A percentile compares a stretch with the other conserved stretches of the same genome.
Conservation (phyloP, 2,888 invertebrate genomes). For the Nudaria mundana region DNA sequence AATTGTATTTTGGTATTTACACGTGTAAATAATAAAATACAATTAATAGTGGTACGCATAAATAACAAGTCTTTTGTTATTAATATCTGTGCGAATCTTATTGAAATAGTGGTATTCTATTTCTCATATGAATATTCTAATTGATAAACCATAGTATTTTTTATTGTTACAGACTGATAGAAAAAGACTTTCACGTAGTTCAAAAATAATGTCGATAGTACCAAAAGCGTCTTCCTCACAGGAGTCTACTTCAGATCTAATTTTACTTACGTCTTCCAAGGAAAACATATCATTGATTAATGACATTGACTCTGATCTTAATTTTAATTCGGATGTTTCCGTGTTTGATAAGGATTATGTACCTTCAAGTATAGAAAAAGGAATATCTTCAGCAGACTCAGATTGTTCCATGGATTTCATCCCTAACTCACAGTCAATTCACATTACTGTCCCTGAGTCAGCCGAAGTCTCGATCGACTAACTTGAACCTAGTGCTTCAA, state of each 20-base stretch:
- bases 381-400: slow-evolving; percentile 1
- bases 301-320: not conserved
- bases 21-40: too few relatives aligned
- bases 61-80: too few relatives aligned
- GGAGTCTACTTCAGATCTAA: not conserved
- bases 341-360: not conserved
- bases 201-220: not conserved
- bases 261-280: not conserved
- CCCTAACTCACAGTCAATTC: not conserved
- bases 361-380: not conserved
- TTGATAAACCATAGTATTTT: too few relatives aligned
- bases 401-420: not conserved
- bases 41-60: too few relatives aligned
- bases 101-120: too few relatives aligned
- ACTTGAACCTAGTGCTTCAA: not conserved
- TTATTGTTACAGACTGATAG: too few relatives aligned
- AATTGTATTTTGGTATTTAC: too few relatives aligned
- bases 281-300: not conserved
- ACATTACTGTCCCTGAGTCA: not conserved
- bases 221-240: not conserved
- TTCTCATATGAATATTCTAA: too few relatives aligned
- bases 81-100: too few relatives aligned
- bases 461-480: not conserved
- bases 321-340: slow-evolving; percentile 1
- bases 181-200: not conserved